These are phyloP conservation scores for Idaea dimidiata DNA, from an alignment of 2,888 invertebrate species.

Conservation along the genomic window DNA sequence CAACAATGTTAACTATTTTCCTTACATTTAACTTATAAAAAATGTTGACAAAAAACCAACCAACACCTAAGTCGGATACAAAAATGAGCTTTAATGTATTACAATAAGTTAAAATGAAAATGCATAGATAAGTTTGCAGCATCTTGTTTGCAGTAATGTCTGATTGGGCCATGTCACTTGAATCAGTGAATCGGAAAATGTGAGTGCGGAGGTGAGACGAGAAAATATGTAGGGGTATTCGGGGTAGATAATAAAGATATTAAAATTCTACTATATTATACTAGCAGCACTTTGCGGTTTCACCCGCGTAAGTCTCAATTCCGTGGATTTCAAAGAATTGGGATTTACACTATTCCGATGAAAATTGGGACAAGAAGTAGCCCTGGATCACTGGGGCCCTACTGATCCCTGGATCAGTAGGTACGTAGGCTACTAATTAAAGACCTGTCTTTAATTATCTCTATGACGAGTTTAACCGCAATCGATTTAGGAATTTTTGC, in stretches of 20 bases:
- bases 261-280: not conserved
- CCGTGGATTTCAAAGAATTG: too few species aligned
- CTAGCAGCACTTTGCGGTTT: not conserved
- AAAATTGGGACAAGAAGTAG: too few species aligned
- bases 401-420: too few species aligned
- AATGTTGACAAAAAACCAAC: not conserved
- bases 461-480: too few species aligned
- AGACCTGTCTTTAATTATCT: too few species aligned
- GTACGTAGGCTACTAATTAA: too few species aligned
- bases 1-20: not conserved
- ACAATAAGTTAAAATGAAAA: conserved; percentile 16
- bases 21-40: not conserved
- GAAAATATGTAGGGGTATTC: not conserved
- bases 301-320: too few species aligned
- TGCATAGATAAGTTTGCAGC: conserved; percentile 20
- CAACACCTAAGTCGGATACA: not conserved
- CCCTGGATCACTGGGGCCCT: too few species aligned
- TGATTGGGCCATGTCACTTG: conserved; percentile 45
- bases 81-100: conserved; percentile 24
- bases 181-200: conserved; percentile 37
- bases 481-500: too few species aligned
- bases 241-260: not conserved
- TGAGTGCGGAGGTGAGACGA: conserved; percentile 18
- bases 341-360: too few species aligned
- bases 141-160: conserved; percentile 47